Evolutionary conservation across 1,140 invertebrate species (phyloP), one percentile per base, ranked within the genome.

Genomic region (Plutomurus gul): DNA sequence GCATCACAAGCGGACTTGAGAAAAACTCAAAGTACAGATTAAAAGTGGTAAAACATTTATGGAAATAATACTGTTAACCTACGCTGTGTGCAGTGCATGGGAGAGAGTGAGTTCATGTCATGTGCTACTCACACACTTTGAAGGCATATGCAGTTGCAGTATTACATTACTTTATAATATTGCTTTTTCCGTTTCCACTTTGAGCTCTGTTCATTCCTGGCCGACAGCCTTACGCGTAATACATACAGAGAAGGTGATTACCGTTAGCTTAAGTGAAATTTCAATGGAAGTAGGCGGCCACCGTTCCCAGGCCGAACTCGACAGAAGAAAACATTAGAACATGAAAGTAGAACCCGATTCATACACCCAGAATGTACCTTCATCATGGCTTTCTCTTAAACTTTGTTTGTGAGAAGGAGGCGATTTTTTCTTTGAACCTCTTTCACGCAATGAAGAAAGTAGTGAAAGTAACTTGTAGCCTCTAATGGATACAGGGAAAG

Each of bases 1-100:
- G 56, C 56, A 65, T 65, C 16, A 5, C 27, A 43, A 56, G n/a
- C n/a, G n/a, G 51, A 56, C 51, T 56, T 30, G 51, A 36, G 56
- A 65, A 65, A 65, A 65, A 65, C 56, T 65, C 56, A 65, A 65
- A 65, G 56, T 65, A 30, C 56, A 65, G 56, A 65, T 65, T 65
- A 65, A 65, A 65, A 65, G 56, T 65, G 56, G 56, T 65, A 65
- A 65, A 65, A 65, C 56, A 65, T 65, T 65, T 65, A 65, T 65
- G 56, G 56, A 65, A 65, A 65, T 65, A 65, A 65, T 65, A 65
- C 36, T 13, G 56, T 65, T 65, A 65, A 33, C 56, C 56, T 65
- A 65, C 36, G n/a, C n/a, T n/a, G n/a, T n/a, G n/a, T n/a, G n/a
- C n/a, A n/a, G n/a, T n/a, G n/a, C n/a, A n/a, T n/a, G n/a, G n/a